Evolutionary conservation across 2,113 vertebrate species (phyloP).

Genomic region (Cyrtonyx montezumae): DNA sequence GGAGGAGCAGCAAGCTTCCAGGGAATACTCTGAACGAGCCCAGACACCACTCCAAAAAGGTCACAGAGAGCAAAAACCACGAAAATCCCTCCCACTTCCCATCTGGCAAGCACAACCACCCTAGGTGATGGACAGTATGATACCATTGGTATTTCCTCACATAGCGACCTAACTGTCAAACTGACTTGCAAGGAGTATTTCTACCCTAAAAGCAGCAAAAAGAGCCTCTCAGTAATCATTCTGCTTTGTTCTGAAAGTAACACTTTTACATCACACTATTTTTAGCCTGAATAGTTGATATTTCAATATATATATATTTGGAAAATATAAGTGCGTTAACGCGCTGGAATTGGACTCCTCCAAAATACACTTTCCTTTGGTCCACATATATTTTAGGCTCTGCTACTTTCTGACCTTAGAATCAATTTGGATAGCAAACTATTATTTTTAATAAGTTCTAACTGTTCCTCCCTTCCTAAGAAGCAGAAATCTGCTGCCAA

Average conservation of each 20-base stretch:
- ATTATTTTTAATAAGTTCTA: slow-evolving; percentile 64
- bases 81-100: not conserved
- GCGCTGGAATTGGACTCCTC: not conserved
- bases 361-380: not conserved
- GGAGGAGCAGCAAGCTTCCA: not conserved
- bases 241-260: slow-evolving; percentile 65
- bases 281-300: slow-evolving; percentile 25
- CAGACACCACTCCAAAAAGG: not conserved
- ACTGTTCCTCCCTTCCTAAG: slow-evolving; percentile 66
- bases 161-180: not conserved
- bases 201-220: slow-evolving; percentile 51
- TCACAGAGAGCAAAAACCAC: fast-evolving
- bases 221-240: slow-evolving; percentile 50
- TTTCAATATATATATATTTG: not conserved
- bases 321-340: slow-evolving; percentile 20
- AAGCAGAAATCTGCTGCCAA: slow-evolving; percentile 70
- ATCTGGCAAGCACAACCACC: not conserved
- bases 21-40: not conserved
- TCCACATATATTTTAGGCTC: not conserved
- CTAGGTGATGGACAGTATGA: fast-evolving
- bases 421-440: slow-evolving; percentile 5
- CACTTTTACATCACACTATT: slow-evolving; percentile 2
- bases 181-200: slow-evolving; percentile 30
- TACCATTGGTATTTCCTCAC: not conserved
- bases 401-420: slow-evolving; percentile 18